Evolutionary conservation across 2,113 vertebrate genomes (phyloP).

Genomic region (Anoura caudifer): DNA sequence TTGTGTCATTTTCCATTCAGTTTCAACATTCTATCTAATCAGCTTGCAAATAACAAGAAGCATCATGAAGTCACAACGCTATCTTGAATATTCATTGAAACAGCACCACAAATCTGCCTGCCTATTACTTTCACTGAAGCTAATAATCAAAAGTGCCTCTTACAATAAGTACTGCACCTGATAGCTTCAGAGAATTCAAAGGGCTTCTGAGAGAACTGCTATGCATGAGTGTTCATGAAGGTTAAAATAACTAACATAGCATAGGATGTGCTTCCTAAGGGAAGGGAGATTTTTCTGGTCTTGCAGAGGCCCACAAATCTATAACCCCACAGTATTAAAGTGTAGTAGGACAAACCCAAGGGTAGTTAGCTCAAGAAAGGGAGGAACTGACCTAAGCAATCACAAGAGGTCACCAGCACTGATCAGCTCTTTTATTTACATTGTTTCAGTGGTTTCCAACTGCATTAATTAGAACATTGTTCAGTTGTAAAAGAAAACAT

Average conservation of each 20-base stretch:
- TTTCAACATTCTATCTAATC: constrained; percentile 53
- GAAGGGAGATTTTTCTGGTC: neutral
- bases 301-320: neutral
- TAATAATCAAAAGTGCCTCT: constrained; percentile 64
- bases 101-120: constrained; percentile 63
- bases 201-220: neutral
- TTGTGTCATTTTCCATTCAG: constrained; percentile 57
- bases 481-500: neutral
- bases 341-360: neutral
- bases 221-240: constrained; percentile 12
- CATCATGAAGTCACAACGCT: constrained; percentile 25
- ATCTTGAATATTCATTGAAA: constrained; percentile 52
- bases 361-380: neutral
- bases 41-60: constrained; percentile 16
- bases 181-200: constrained; percentile 39
- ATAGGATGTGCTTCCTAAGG: neutral
- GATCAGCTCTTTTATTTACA: neutral
- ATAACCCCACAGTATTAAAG: neutral
- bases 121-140: constrained; percentile 53
- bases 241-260: constrained; percentile 39
- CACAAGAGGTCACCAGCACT: neutral
- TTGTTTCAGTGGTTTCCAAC: constrained; percentile 3
- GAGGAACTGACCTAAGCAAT: neutral
- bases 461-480: neutral
- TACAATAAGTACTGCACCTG: constrained; percentile 30